Base-by-base conservation (phyloP, 1,140 invertebrate genomes). In the Cylas formicarius region DNA sequence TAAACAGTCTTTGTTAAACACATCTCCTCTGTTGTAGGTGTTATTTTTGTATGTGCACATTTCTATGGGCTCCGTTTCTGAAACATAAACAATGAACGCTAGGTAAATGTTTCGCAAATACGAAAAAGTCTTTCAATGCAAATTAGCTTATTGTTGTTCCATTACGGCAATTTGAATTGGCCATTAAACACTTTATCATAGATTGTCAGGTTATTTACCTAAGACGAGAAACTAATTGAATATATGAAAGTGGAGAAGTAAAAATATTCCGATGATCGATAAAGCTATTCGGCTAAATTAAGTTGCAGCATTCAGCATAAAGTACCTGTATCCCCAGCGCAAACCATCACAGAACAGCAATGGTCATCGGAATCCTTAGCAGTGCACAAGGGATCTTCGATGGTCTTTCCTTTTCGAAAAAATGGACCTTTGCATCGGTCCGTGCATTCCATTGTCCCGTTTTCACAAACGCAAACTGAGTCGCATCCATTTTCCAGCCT, bases 1-100 rank as follows among this genome's bases (percentile, higher is more conserved):
- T 17, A 81, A 73, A 58, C 89, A 93, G 2, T 80, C 86, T 24
- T 88, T 80, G 55, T 87, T 76, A 57, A 89, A 77, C 10, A 72
- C 78, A 51, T 84, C 75, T 9, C 85, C 83, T 37, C 77, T 72
- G 38, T 75, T 68, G 49, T 87, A 78, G 0, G 82, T 82, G 33
- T 76, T 74, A 51, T 89, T 90, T 23, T 78, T 80, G 52, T 82
- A 80, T n/a, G 75, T 56, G 59, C 89, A 92, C 2, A 78, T 77
- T 57, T 80, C 78, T 11, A 61, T 39, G 21, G 61, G 57, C 54
- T 63, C 61, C 6, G 57, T 64, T 48, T 58, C 63, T 63, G 40
- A 10, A 48, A 53, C 42, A 41, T 17, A 32, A 40, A 44, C 11
- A 31, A 4, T 17, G 13, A 6, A 14, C 21, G n/a, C 17, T 3